Conservation (phyloP, 2,797 vertebrate genomes). For the Clarias laeviceps region DNA sequence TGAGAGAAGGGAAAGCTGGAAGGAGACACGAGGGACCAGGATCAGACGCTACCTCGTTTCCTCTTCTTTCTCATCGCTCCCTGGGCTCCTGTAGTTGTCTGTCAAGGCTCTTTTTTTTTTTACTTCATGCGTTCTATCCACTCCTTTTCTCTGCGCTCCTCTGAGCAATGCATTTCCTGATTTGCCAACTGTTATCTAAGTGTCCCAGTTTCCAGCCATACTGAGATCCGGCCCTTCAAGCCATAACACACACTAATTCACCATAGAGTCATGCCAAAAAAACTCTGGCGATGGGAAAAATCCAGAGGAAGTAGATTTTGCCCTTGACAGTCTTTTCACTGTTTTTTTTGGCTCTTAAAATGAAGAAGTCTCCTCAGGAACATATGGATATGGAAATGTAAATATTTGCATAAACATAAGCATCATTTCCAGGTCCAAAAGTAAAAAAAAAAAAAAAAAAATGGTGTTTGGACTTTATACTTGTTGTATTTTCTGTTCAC, state of each 20-base stretch:
- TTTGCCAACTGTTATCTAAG: constrained; percentile 55
- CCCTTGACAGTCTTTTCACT: not conserved
- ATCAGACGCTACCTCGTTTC: constrained; percentile 49
- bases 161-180: constrained; percentile 31
- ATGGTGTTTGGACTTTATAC: not conserved
- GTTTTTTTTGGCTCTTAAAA: not conserved
- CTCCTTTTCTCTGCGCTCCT: constrained; percentile 24
- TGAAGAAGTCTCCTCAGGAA: not conserved
- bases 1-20: constrained; percentile 39
- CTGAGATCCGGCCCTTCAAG: constrained; percentile 32
- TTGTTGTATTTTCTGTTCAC: not conserved
- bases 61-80: constrained; percentile 36
- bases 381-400: not conserved
- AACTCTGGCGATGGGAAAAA: not conserved
- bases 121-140: constrained; percentile 32
- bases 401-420: not conserved
- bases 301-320: not conserved
- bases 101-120: constrained; percentile 37
- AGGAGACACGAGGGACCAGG: constrained; percentile 37
- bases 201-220: constrained; percentile 55
- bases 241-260: constrained; percentile 12
- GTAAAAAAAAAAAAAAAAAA: not conserved
- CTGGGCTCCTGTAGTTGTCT: constrained; percentile 37
- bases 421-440: not conserved
- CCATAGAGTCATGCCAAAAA: not conserved